Conservation (phyloP, 2,113 vertebrate species). For the Scolopax mira region DNA sequence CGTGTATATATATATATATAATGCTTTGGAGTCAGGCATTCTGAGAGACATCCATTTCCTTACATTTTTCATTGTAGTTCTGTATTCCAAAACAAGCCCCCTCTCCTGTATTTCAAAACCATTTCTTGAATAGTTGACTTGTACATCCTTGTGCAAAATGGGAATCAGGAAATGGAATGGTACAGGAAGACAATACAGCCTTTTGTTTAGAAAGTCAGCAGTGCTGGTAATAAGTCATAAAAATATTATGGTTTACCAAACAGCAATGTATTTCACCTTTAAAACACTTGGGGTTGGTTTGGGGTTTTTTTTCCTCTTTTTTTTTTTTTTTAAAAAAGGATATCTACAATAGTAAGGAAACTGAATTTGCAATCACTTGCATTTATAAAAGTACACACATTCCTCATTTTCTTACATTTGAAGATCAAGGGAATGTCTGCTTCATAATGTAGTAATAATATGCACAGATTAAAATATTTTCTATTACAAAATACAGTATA, state of each 20-base stretch:
- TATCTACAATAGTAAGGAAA: slow-evolving; percentile 61
- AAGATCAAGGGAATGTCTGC: slow-evolving; percentile 55
- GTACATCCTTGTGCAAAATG: slow-evolving; percentile 51
- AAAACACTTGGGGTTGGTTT: slow-evolving; percentile 50
- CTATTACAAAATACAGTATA: slow-evolving; percentile 69
- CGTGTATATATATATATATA: neutral
- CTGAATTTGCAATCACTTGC: slow-evolving; percentile 53
- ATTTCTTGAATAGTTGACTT: slow-evolving; percentile 24
- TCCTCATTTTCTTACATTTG: slow-evolving; percentile 61
- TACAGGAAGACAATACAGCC: slow-evolving; percentile 59
- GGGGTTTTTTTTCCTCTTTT: neutral
- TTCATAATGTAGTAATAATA: slow-evolving; percentile 62
- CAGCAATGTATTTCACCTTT: slow-evolving; percentile 64
- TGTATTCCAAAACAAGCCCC: slow-evolving; percentile 14
- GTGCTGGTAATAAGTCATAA: slow-evolving; percentile 54
- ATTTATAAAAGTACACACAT: slow-evolving; percentile 66
- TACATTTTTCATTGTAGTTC: slow-evolving; percentile 58
- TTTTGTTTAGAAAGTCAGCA: slow-evolving; percentile 70
- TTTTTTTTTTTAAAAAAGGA: slow-evolving; percentile 20
- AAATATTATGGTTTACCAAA: slow-evolving; percentile 66
- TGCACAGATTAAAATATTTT: slow-evolving; percentile 66
- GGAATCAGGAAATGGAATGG: slow-evolving; percentile 42
- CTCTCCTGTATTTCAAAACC: slow-evolving; percentile 62
- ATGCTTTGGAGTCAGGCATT: slow-evolving; percentile 53
- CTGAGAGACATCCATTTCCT: slow-evolving; percentile 55